Evolutionary conservation across 2,888 invertebrate species (phyloP).

Genomic region (Furcula furcula): DNA sequence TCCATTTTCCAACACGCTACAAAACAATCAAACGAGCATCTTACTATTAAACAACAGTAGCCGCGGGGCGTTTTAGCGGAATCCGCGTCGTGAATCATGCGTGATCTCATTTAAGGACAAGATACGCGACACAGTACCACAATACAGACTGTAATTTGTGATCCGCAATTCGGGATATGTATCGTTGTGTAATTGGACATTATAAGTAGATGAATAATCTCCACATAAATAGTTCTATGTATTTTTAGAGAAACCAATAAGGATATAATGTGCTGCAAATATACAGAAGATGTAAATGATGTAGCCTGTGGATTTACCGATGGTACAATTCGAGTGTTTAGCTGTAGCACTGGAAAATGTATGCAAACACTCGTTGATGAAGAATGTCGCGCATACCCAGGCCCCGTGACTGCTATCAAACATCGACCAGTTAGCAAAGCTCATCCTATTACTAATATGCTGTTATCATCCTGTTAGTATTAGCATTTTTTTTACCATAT

Average conservation of each 20-base stretch:
- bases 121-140: no score
- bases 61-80: no score
- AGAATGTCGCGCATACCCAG: slow-evolving; percentile 76
- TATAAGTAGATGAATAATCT: no score
- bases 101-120: no score
- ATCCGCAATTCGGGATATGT: no score
- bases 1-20: no score
- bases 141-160: no score
- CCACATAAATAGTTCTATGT: no score
- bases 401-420: slow-evolving; percentile 83
- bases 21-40: no score
- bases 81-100: no score
- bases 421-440: slow-evolving; percentile 82
- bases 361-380: slow-evolving; percentile 75
- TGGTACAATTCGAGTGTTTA: slow-evolving; percentile 81
- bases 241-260: slow-evolving; percentile 74
- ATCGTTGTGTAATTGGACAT: no score
- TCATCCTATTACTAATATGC: slow-evolving; percentile 81
- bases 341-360: slow-evolving; percentile 70
- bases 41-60: no score
- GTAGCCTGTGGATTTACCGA: slow-evolving; percentile 83
- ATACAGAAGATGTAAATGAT: slow-evolving; percentile 82
- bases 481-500: background rate
- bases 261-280: slow-evolving; percentile 81
- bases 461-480: slow-evolving; percentile 82